Base-by-base conservation (phyloP, 1,140 invertebrate genomes). In the Micrasema longulum region DNA sequence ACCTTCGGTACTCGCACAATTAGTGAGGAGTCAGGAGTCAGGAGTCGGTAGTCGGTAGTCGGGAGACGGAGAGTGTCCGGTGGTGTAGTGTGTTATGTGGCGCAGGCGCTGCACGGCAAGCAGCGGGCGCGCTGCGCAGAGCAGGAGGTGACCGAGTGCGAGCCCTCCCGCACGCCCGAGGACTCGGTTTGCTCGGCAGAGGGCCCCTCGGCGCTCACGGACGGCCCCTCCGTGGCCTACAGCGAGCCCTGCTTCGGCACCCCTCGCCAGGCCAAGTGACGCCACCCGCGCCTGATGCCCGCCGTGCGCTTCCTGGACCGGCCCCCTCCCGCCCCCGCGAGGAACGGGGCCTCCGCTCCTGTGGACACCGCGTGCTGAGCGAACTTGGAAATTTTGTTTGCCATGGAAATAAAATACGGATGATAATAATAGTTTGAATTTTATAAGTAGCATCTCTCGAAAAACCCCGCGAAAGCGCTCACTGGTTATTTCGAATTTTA, bases 101-200 rank as follows among this genome's bases (percentile, higher is more conserved):
- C 77, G 43, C 84, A 89, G 86, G 88, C 88, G 69, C 84, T 90
- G 72, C 89, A 90, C 84, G 83, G 83, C 78, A 84, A 88, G 82
- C 81, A 85, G 81, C 80, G 87, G 79, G 82, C 84, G 80, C 76
- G 85, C 81, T 81, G 85, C 66, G 68, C 83, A 84, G 85, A 74
- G 69, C 84, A 85, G 48, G 87, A 89, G 80, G 84, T 86, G 50
- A 89, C 88, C 36, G 90, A 91, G 78, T 88, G 88, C 18, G 91
- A 92, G 81, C 88, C 89, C 0, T 91, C 90, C 0, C 84, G 89
- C 26, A 90, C 87, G 18, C 89, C 86, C 0, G 87, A 89, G 76
- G 92, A 93, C 77, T 92, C 91, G 1, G 90, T 93, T 12, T 93
- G 91, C 79, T 92, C 91, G 72, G 88, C 86, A 43, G 91, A 93